phyloP scores from a whole-genome alignment of 2,888 invertebrate genomes.

The Bombyx huttoni region DNA sequence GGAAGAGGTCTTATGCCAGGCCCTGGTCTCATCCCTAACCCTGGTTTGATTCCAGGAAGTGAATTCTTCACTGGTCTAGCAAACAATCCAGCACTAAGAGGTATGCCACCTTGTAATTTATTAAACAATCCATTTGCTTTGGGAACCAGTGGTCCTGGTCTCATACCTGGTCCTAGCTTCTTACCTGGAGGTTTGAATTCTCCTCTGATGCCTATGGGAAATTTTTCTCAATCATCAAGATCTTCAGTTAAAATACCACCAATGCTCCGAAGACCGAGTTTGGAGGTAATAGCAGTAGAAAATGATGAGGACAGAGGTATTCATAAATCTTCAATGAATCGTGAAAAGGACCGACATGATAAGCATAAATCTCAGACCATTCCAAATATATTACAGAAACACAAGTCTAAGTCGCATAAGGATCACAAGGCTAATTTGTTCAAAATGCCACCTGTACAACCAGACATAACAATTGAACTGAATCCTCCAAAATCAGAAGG shows the following conservation, averaged over 20 bases:
- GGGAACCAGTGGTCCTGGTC: slow-evolving; percentile 71
- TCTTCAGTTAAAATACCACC: slow-evolving; percentile 72
- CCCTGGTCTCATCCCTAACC: slow-evolving; percentile 56
- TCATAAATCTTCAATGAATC: slow-evolving; percentile 39
- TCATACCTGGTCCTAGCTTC: slow-evolving; percentile 73
- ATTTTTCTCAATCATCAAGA: slow-evolving; percentile 73
- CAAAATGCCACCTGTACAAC: slow-evolving; percentile 64
- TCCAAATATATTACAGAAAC: slow-evolving; percentile 62
- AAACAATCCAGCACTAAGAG: slow-evolving; percentile 60
- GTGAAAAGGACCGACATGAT: slow-evolving; percentile 56
- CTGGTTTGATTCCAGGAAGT: slow-evolving; percentile 61
- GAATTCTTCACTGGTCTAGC: slow-evolving; percentile 54
- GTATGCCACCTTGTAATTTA: slow-evolving; percentile 46
- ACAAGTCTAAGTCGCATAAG: slow-evolving; percentile 55
- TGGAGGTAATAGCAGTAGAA: slow-evolving; percentile 67
- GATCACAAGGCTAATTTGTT: slow-evolving; percentile 58
- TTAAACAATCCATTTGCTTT: slow-evolving; percentile 68
- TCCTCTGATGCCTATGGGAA: slow-evolving; percentile 62
- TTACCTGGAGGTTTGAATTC: slow-evolving; percentile 39
- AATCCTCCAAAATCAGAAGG: slow-evolving; percentile 58
- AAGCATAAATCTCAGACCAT: slow-evolving; percentile 64
- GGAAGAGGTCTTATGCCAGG: slow-evolving; percentile 72
- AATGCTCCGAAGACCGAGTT: slow-evolving; percentile 71
- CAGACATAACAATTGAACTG: slow-evolving; percentile 74
- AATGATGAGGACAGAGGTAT: slow-evolving; percentile 59